Conservation (phyloP, 2,797 vertebrate genomes). For the Numenius phaeopus region DNA sequence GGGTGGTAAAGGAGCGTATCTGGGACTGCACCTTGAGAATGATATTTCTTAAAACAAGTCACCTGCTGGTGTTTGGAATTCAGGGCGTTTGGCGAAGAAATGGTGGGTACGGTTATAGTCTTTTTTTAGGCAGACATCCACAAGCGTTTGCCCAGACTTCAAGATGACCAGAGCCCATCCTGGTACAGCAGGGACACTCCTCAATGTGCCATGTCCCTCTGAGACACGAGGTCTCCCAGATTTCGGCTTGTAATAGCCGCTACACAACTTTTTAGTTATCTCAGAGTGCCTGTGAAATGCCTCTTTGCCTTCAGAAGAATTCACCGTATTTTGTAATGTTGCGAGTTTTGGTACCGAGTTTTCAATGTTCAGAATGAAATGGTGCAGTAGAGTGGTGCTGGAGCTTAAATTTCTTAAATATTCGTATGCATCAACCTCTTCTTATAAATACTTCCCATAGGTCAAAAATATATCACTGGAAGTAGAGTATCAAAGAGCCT, state of each 20-base stretch:
- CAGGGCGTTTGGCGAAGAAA: not conserved
- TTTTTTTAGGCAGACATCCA: not conserved
- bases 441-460: not conserved
- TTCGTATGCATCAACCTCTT: not conserved
- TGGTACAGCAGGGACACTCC: not conserved
- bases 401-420: not conserved
- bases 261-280: not conserved
- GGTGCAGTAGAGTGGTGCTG: not conserved
- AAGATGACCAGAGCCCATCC: not conserved
- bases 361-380: not conserved
- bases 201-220: not conserved
- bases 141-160: not conserved
- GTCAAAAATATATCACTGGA: not conserved
- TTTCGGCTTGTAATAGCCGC: not conserved
- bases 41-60: not conserved
- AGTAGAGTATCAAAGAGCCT: not conserved
- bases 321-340: not conserved
- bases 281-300: not conserved
- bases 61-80: not conserved
- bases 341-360: not conserved
- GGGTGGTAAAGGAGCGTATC: not conserved
- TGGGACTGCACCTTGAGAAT: not conserved
- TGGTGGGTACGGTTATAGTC: accelerated
- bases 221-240: too few relatives aligned
- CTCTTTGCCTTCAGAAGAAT: not conserved